These are phyloP conservation scores for Asarcornis scutulata DNA, from an alignment of 2,113 vertebrate species.

Conservation along the genomic window DNA sequence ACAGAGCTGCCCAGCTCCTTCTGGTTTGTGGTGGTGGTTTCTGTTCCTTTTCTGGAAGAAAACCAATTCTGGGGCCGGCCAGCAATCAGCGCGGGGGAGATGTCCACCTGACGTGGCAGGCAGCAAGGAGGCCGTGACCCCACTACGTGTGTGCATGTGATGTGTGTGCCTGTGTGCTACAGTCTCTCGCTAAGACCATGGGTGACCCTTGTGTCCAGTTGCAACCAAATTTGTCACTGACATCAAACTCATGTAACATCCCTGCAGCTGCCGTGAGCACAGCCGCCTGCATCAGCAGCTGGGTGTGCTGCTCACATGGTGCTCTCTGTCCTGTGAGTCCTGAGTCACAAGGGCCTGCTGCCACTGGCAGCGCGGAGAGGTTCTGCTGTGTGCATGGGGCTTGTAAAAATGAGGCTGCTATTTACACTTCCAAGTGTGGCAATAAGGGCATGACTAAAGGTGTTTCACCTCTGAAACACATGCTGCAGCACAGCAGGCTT, in stretches of 20 bases:
- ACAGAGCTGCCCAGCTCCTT: neutral
- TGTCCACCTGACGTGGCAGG: rapidly evolving
- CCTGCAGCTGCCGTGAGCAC: rapidly evolving
- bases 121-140: neutral
- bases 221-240: neutral
- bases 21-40: neutral
- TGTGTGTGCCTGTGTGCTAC: neutral
- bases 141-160: rapidly evolving
- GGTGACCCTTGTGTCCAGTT: neutral
- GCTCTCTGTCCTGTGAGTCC: rapidly evolving
- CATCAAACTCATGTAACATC: rapidly evolving
- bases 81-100: rapidly evolving
- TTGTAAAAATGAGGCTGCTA: neutral
- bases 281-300: neutral
- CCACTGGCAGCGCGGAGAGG: rapidly evolving
- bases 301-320: rapidly evolving
- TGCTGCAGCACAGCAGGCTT: neutral
- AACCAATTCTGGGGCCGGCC: neutral
- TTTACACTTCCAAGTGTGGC: neutral
- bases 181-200: rapidly evolving
- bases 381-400: neutral
- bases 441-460: neutral
- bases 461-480: neutral
- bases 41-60: neutral
- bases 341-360: rapidly evolving